These are phyloP conservation scores for Microctonus hyperodae DNA, from an alignment of 2,888 invertebrate genomes.

Conservation along the genomic window DNA sequence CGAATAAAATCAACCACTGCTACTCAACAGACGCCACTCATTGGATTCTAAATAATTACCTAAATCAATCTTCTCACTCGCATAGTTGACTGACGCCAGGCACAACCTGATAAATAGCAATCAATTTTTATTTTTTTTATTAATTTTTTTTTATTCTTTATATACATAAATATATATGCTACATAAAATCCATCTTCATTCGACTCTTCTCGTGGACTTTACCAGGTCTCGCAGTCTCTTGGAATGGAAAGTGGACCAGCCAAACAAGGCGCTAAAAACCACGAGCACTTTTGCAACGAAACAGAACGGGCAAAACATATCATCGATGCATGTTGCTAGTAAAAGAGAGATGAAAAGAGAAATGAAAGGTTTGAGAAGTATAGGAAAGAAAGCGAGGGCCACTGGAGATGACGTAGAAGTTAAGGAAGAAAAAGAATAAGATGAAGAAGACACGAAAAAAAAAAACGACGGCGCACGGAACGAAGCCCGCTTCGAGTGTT, in stretches of 20 bases:
- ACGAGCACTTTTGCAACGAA: not conserved
- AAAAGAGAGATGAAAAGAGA: not conserved
- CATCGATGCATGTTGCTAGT: conserved; percentile 11
- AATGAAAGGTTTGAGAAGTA: conserved; percentile 6
- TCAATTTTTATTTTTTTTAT: conserved; percentile 7
- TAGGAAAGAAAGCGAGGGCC: not conserved
- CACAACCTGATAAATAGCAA: conserved; percentile 15
- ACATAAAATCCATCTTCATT: conserved; percentile 15
- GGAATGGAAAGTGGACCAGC: conserved; percentile 22
- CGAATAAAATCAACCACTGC: not conserved
- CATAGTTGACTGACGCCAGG: conserved; percentile 9
- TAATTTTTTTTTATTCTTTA: not conserved
- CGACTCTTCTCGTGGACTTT: not conserved
- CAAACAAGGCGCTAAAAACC: conserved; percentile 22
- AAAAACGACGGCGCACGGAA: not conserved
- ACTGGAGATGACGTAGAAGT: no score
- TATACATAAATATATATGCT: no score
- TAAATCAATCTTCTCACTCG: conserved; percentile 15
- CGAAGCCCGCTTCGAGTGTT: conserved; percentile 18
- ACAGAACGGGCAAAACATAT: conserved; percentile 5
- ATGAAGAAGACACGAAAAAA: no score
- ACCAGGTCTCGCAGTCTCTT: not conserved
- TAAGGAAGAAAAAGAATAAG: conserved; percentile 1
- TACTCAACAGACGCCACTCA: conserved; percentile 1
- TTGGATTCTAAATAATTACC: conserved; percentile 15